Base-by-base conservation (phyloP, 2,888 invertebrate genomes). In the Xestia rhomboidea region DNA sequence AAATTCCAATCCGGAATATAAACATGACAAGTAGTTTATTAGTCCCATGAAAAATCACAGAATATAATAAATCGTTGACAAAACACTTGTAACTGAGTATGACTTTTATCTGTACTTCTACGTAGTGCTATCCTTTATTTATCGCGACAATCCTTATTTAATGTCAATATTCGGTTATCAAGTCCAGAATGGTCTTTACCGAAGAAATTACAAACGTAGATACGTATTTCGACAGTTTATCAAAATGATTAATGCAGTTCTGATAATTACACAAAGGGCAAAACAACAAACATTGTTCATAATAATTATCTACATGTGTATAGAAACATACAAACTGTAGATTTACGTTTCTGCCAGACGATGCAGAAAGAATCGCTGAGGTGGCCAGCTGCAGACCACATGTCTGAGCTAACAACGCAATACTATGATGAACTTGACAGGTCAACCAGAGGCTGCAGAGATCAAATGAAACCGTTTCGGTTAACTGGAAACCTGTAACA, bases 241-340 rank as follows among this genome's bases (percentile, higher is more conserved):
- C 84, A 70, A 68, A 68, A 75, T 85, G 77, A 85, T 81, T 83
- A 78, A 85, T 86, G 78, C 54, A 62, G 38, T 83, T 71, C 78
- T 27, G 85, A 84, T 84, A 75, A 82, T 75, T 70, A 82, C 72
- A 82, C 69, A 85, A 82, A 75, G 82, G 67, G 63, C 54, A 57
- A 80, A 78, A 81, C 77, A 84, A 85, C 67, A 77, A 77, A 85
- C 77, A 84, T 66, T 49, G 54, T 46, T 73, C 64, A 77, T 73
- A 73, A 44, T 73, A 68, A 64, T 73, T 64, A 78, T 51, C 27
- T n/a, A 51, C 15, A n/a, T 60, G 21, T 51, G n/a, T 27, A 27
- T 41, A 38, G 54, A 13, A 51, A 72, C 21, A 54, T 38, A 63
- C 51, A 60, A 66, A 57, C 44, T 67, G 13, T 38, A 38, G 44